These are phyloP conservation scores for Ptychoptera contaminata DNA, from an alignment of 2,888 invertebrate species.

Conservation along the genomic window DNA sequence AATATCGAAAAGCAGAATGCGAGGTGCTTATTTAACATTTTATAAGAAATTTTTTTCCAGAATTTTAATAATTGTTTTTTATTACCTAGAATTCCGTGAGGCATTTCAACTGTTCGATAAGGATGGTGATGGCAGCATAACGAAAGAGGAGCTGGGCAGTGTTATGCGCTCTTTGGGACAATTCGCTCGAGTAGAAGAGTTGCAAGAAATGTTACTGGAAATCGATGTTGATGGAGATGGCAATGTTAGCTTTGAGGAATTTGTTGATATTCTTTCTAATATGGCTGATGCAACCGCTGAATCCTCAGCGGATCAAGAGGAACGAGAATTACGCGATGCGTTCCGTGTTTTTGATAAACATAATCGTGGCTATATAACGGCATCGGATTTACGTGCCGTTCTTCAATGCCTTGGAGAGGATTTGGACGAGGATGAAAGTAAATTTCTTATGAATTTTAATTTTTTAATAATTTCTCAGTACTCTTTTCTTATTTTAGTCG, in stretches of 20 bases:
- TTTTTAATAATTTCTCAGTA: background rate
- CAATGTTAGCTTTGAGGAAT: conserved; percentile 77
- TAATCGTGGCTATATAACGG: conserved; percentile 79
- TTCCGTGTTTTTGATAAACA: conserved; percentile 84
- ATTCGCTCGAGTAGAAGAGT: conserved; percentile 71
- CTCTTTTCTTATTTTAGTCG: conserved; percentile 44
- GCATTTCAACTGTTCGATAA: conserved; percentile 78
- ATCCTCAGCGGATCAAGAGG: conserved; percentile 60
- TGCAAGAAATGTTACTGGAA: conserved; percentile 73
- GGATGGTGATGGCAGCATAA: conserved; percentile 76
- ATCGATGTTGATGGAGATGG: conserved; percentile 70
- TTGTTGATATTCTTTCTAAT: conserved; percentile 67
- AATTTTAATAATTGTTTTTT: conserved; percentile 6
- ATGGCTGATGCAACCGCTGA: conserved; percentile 49
- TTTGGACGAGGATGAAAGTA: conserved; percentile 78
- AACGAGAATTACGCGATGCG: conserved; percentile 68
- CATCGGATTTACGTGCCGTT: conserved; percentile 73
- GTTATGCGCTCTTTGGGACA: conserved; percentile 78
- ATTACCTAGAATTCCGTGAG: conserved; percentile 64
- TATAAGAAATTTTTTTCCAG: background rate
- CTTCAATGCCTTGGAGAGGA: conserved; percentile 80
- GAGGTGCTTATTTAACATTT: conserved; percentile 36
- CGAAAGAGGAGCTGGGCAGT: conserved; percentile 70
- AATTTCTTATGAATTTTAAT: conserved; percentile 24
- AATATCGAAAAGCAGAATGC: conserved; percentile 60